Evolutionary conservation across 2,888 invertebrate genomes (phyloP).

Genomic region (Dryadula phaetusa): DNA sequence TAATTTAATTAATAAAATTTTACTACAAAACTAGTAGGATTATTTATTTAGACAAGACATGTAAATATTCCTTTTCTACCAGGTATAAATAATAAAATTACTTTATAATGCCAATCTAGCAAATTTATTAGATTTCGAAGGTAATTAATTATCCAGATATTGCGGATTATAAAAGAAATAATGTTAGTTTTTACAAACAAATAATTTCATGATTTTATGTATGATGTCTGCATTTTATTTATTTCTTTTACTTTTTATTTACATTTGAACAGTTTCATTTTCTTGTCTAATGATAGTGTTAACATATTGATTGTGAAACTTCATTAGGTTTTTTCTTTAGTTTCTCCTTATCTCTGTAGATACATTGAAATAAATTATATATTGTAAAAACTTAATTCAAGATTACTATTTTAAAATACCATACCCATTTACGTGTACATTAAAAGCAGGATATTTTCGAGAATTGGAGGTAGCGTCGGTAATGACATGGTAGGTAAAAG

Average conservation of each 20-base stretch:
- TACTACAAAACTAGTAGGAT: slow-evolving; percentile 76
- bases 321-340: slow-evolving; percentile 10
- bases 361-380: slow-evolving; percentile 19
- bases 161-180: slow-evolving; percentile 29
- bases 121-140: slow-evolving; percentile 11
- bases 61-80: slow-evolving; percentile 68
- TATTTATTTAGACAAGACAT: slow-evolving; percentile 74
- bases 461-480: slow-evolving; percentile 22
- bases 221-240: slow-evolving; percentile 23
- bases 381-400: slow-evolving; percentile 7
- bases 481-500: slow-evolving; percentile 20
- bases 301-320: slow-evolving; percentile 12
- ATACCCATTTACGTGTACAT: slow-evolving; percentile 19
- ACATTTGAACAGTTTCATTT: neutral
- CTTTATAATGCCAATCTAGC: slow-evolving; percentile 21
- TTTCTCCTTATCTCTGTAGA: slow-evolving; percentile 14
- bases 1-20: slow-evolving; percentile 74
- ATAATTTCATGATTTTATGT: slow-evolving; percentile 5
- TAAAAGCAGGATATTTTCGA: slow-evolving; percentile 21
- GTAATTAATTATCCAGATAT: slow-evolving; percentile 21
- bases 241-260: slow-evolving; percentile 5
- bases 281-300: slow-evolving; percentile 9
- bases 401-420: slow-evolving; percentile 19
- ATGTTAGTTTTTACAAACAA: slow-evolving; percentile 38
- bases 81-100: slow-evolving; percentile 20